These are phyloP conservation scores for Centropristis striata DNA, from an alignment of 2,113 vertebrate genomes.

Conservation along the genomic window DNA sequence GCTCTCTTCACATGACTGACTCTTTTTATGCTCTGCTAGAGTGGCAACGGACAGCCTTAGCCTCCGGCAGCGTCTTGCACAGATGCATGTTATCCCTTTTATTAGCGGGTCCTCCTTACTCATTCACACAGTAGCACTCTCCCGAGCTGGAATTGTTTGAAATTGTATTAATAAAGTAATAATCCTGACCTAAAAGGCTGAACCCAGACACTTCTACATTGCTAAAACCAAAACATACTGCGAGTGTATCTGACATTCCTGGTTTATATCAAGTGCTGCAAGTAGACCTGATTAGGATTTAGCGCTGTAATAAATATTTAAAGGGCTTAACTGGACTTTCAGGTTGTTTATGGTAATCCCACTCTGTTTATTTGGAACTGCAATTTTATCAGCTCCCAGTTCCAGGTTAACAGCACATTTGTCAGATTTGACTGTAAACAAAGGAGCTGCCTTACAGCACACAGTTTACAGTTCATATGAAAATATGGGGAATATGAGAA, in stretches of 20 bases:
- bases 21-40: slow-evolving; percentile 36
- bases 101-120: not conserved
- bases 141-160: not conserved
- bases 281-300: not conserved
- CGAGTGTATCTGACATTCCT: not conserved
- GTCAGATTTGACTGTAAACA: not conserved
- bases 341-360: not conserved
- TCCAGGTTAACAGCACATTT: not conserved
- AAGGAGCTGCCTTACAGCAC: not conserved
- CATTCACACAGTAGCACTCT: not conserved
- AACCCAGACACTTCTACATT: not conserved
- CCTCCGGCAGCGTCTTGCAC: slow-evolving; percentile 36
- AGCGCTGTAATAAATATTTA: not conserved
- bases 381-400: not conserved
- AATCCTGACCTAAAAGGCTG: not conserved
- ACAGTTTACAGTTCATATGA: not conserved
- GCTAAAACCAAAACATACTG: not conserved
- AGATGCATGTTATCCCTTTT: slow-evolving; percentile 1
- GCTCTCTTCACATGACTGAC: slow-evolving; percentile 31
- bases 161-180: not conserved
- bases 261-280: not conserved
- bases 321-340: not conserved
- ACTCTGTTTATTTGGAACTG: not conserved
- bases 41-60: slow-evolving; percentile 15
- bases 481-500: not conserved